Percentiles rank a stretch among this genome's conserved stretches.
Evolutionary conservation across 1,140 invertebrate species (phyloP).

Genomic region (Achatina immaculata): DNA sequence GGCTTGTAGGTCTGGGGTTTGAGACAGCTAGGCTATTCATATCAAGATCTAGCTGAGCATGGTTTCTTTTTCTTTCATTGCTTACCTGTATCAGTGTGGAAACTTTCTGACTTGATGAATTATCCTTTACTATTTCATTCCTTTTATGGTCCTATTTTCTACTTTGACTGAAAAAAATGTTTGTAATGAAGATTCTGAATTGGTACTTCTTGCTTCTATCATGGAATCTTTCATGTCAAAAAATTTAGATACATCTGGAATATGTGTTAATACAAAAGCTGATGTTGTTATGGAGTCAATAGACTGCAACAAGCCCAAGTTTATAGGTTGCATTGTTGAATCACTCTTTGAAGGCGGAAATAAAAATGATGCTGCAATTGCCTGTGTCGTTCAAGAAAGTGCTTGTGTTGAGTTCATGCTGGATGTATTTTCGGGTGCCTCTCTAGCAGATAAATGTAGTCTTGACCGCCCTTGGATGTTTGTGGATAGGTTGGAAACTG

Average conservation of each 20-base stretch:
- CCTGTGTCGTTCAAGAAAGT: background rate
- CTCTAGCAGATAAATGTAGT: background rate
- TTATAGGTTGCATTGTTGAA: background rate
- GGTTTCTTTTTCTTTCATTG: constrained; percentile 30
- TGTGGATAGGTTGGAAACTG: background rate
- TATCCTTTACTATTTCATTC: background rate
- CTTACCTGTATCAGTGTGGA: too few relatives aligned
- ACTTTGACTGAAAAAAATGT: background rate
- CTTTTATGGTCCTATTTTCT: background rate
- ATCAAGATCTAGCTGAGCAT: constrained; percentile 35
- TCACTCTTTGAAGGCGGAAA: background rate
- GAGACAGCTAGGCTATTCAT: constrained; percentile 44
- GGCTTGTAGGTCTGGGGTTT: constrained; percentile 37
- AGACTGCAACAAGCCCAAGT: too few relatives aligned
- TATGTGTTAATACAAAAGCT: too few relatives aligned
- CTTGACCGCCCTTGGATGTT: background rate
- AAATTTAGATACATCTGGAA: too few relatives aligned
- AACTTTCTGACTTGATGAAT: background rate
- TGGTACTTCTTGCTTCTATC: background rate
- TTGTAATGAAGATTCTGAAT: background rate
- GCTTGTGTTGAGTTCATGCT: background rate
- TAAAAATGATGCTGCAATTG: constrained; percentile 3
- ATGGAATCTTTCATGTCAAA: background rate
- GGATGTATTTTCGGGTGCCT: background rate
- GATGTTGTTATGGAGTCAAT: too few relatives aligned